These are phyloP conservation scores for Nemurella pictetii DNA, from an alignment of 2,888 invertebrate genomes.

Conservation along the genomic window DNA sequence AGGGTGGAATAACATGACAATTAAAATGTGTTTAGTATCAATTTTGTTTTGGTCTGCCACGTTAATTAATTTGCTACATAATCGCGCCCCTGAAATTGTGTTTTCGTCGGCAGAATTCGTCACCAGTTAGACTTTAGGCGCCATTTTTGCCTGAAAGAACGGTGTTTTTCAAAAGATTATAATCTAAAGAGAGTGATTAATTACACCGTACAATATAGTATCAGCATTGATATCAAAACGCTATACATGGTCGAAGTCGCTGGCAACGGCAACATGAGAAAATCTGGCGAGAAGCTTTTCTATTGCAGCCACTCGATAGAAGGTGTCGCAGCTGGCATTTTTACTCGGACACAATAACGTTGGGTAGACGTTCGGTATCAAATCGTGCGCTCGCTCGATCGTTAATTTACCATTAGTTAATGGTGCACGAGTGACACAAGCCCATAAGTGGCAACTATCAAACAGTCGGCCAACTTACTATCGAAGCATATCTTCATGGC, in stretches of 20 bases:
- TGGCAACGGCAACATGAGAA: neutral
- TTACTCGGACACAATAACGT: neutral
- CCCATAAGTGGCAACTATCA: neutral
- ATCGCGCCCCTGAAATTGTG: neutral
- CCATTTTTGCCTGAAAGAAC: neutral
- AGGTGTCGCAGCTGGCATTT: neutral
- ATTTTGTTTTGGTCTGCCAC: neutral
- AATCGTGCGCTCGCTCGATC: neutral
- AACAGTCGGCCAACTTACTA: neutral
- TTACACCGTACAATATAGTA: neutral
- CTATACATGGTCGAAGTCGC: neutral
- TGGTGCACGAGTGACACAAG: neutral
- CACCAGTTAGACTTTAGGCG: neutral
- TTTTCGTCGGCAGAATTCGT: neutral
- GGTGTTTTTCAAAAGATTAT: neutral
- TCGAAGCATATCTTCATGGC: neutral
- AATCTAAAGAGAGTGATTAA: neutral
- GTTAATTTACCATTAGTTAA: neutral
- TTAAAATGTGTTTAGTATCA: neutral
- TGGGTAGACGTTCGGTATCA: neutral
- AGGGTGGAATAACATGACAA: neutral
- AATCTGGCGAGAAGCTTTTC: neutral
- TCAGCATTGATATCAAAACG: neutral
- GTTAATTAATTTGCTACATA: neutral
- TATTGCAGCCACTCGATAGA: neutral